A percentile compares a stretch with the other conserved stretches of the same genome.
These are phyloP conservation scores for Gortyna flavago DNA, from an alignment of 2,888 invertebrate species.

Conservation along the genomic window DNA sequence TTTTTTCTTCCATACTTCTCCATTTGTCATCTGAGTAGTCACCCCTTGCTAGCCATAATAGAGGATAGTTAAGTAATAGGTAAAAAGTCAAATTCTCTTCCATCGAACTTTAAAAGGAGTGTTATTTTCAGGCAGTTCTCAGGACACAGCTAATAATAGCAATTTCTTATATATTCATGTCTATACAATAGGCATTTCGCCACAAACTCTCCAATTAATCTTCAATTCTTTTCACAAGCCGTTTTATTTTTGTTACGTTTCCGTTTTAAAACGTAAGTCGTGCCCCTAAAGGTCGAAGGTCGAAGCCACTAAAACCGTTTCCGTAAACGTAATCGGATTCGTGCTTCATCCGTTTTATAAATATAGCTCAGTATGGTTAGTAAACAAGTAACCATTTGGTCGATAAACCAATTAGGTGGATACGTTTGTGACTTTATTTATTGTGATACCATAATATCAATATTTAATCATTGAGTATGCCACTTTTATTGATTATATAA, in stretches of 20 bases:
- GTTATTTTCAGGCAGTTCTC: neutral
- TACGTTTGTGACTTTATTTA: neutral
- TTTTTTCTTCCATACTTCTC: neutral
- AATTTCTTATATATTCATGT: neutral
- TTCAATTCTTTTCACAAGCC: neutral
- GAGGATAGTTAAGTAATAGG: neutral
- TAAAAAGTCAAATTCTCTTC: neutral
- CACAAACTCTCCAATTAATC: neutral
- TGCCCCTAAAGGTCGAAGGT: slow-evolving; percentile 17
- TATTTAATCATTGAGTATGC: neutral
- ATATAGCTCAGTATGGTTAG: slow-evolving; percentile 9
- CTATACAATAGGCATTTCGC: neutral
- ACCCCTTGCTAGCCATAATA: neutral
- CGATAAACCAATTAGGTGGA: slow-evolving; percentile 9
- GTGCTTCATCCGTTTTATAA: slow-evolving; percentile 32
- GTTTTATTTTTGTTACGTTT: slow-evolving; percentile 7
- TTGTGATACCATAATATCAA: neutral
- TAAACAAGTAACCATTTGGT: slow-evolving; percentile 30
- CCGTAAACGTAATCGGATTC: slow-evolving; percentile 38
- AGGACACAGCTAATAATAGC: neutral
- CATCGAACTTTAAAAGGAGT: neutral
- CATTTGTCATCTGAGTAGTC: neutral
- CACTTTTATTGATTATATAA: neutral
- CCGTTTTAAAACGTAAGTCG: neutral
- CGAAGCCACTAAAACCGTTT: slow-evolving; percentile 31